phyloP scores from a whole-genome alignment of 2,888 invertebrate species.

The Julus scanicus region DNA sequence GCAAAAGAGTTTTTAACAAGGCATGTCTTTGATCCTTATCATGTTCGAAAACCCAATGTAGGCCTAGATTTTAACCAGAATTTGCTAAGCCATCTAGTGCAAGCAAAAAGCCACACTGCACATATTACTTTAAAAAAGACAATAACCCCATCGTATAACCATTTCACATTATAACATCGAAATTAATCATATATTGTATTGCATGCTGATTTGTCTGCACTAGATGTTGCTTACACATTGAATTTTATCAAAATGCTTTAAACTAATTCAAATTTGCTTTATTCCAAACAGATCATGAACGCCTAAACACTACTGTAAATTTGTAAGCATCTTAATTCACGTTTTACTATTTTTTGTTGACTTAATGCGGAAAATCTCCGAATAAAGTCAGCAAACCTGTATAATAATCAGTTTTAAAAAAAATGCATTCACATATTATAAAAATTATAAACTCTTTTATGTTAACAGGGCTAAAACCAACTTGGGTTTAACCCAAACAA shows the following conservation, averaged over 20 bases:
- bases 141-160: too few species aligned
- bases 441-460: background rate
- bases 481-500: conserved; percentile 6
- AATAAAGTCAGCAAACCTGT: background rate
- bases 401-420: background rate
- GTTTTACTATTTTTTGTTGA: background rate
- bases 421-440: background rate
- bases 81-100: background rate
- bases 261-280: background rate
- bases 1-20: conserved; percentile 56
- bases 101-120: background rate
- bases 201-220: background rate
- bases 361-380: background rate
- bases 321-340: background rate
- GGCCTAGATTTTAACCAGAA: conserved; percentile 25
- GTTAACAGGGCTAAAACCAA: background rate
- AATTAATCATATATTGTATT: background rate
- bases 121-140: too few species aligned
- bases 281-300: conserved; percentile 40
- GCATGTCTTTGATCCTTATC: conserved; percentile 53
- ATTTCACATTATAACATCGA: too few species aligned
- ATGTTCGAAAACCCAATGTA: conserved; percentile 41
- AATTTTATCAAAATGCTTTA: background rate
- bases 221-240: background rate
- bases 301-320: background rate